phyloP scores from a whole-genome alignment of 1,140 invertebrate genomes.

The Grapholita molesta region DNA sequence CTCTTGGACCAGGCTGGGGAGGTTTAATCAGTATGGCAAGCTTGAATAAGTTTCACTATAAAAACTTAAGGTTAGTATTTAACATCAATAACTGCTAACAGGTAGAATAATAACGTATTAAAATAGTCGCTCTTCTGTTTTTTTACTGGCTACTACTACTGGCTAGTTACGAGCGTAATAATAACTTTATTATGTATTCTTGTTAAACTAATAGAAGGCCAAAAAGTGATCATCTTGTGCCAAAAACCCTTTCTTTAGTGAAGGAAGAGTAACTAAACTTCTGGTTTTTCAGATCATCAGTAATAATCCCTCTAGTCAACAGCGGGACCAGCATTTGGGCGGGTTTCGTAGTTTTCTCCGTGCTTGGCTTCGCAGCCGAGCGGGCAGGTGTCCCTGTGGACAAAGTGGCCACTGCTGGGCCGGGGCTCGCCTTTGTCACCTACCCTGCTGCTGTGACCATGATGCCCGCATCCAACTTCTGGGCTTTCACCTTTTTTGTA shows the following conservation, averaged over 20 bases:
- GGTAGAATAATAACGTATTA: too few species aligned
- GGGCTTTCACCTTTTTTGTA: constrained; percentile 94
- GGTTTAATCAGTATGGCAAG: constrained; percentile 93
- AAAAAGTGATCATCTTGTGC: too few species aligned
- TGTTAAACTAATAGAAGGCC: too few species aligned
- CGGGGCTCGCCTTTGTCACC: constrained; percentile 93
- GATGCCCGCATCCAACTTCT: constrained; percentile 92
- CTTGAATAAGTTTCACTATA: constrained; percentile 93
- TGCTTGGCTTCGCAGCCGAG: constrained; percentile 92
- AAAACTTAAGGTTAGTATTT: constrained; percentile 84
- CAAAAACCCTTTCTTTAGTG: too few species aligned
- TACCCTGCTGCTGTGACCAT: constrained; percentile 95
- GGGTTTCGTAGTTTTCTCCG: constrained; percentile 96
- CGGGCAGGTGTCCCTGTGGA: constrained; percentile 90
- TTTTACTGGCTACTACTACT: too few species aligned
- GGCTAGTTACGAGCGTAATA: too few species aligned
- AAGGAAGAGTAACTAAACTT: not conserved
- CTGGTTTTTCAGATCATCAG: constrained; percentile 83
- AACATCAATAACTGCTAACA: too few species aligned
- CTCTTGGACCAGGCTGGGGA: constrained; percentile 94
- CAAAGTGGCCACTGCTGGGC: constrained; percentile 93
- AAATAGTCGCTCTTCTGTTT: not conserved
- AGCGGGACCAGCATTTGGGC: constrained; percentile 94
- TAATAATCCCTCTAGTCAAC: constrained; percentile 87
- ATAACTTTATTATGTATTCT: too few species aligned